Base-by-base conservation (phyloP, 2,888 invertebrate species). In the Theristus sp. region DNA sequence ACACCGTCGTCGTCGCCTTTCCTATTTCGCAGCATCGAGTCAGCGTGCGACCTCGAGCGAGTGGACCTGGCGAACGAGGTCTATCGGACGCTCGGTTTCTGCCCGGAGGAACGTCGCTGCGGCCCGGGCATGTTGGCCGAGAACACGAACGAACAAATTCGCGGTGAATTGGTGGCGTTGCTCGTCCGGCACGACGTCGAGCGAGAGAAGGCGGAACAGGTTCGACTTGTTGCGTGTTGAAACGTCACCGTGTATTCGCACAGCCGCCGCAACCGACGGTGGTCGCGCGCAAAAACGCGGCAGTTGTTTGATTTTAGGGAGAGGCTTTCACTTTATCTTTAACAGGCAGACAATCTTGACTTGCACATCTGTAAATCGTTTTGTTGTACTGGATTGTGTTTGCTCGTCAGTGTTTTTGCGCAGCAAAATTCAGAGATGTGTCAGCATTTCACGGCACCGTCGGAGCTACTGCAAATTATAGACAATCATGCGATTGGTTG, bases 101-200 rank as follows among this genome's bases (percentile, higher is more conserved):
- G 74, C 63, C 69, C 71, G 65, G 66, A 2, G 46, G 27, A 59
- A 38, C 63, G 70, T 24, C 67, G 65, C 27, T 70, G 75, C 22
- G 65, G 67, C 25, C 75, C 76, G 1, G 78, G 77, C 0, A 66
- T 77, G 1, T 65, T 77, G 31, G 75, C 76, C 17, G 74, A 75
- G 60, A 75, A 74, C 24, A 74, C 75, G 1, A 22, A 6, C 13
- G 62, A 65, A 1, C 71, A 76, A 64, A 72, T 75, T 58, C 71
- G 73, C 60, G 68, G 70, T 2, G 67, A 68, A 27, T 64, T 76
- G 24, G 68, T 70, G 3, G 65, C 68, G n/a, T 65, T 75, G 22
- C 67, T 77, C 1, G 66, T 70, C 17, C 64, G 70, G 10, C 69
- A 74, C 60, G 74, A 72, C 1, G 62, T 75, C 24, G 65, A 64